phyloP scores from a whole-genome alignment of 1,140 invertebrate genomes.

The Halyomorpha halys region DNA sequence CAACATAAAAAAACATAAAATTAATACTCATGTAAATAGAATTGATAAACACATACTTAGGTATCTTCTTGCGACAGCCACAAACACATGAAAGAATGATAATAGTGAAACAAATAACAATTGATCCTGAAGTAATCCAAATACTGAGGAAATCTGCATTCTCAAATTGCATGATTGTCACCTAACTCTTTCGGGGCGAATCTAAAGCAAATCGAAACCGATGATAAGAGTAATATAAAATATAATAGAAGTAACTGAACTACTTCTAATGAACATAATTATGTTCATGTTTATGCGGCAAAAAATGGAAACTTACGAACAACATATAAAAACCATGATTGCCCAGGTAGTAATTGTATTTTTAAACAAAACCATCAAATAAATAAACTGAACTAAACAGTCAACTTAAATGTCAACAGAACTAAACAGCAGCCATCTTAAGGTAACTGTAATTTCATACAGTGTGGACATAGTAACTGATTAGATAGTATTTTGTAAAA shows the following conservation, averaged over 20 bases:
- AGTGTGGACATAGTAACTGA: too few relatives aligned
- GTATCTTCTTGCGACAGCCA: constrained; percentile 33
- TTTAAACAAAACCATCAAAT: not conserved
- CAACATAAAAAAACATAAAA: constrained; percentile 9
- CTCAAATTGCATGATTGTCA: constrained; percentile 21
- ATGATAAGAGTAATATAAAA: not conserved
- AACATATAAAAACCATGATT: constrained; percentile 8
- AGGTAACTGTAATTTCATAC: not conserved
- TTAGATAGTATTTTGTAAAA: too few relatives aligned
- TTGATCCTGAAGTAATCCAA: constrained; percentile 26
- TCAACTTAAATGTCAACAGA: constrained; percentile 4
- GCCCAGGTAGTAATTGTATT: not conserved
- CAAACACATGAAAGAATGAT: constrained; percentile 31
- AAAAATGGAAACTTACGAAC: not conserved
- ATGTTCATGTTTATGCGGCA: not conserved
- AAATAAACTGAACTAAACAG: not conserved
- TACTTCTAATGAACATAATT: not conserved
- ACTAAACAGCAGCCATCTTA: not conserved
- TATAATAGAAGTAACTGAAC: not conserved
- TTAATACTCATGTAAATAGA: constrained; percentile 8
- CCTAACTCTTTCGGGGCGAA: not conserved
- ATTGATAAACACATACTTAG: constrained; percentile 31
- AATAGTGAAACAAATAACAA: constrained; percentile 23
- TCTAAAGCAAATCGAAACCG: constrained; percentile 5
- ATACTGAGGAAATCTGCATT: constrained; percentile 20